Base-by-base conservation (phyloP, 2,888 invertebrate genomes). In the Epirrita christyi region DNA sequence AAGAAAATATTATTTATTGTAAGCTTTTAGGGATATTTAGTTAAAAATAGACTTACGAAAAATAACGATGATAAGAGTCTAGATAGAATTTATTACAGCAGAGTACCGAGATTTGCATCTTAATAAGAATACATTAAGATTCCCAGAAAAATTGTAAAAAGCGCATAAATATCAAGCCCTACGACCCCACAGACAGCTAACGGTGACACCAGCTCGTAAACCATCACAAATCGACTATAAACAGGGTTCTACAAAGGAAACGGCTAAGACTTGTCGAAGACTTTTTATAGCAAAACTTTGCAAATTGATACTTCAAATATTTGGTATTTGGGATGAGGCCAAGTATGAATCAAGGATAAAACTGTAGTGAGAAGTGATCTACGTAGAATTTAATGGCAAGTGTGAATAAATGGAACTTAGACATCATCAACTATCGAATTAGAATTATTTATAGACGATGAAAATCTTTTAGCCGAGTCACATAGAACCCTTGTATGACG, bases 241-340 rank as follows among this genome's bases (percentile, higher is more conserved):
- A 57, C 50, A 47, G 54, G 41, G 54, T 37, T 40, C 46, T 46
- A 52, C 61, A 69, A 62, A 58, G 49, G 55, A 63, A 66, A 66
- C 60, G 61, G 38, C 61, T 44, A 59, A 55, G 61, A 66, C 67
- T 49, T 52, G 54, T 34, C 58, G 61, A 65, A 57, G 55, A 62
- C 48, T 66, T 74, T 76, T 79, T 76, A 78, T 71, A 62, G 59
- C 52, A 29, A 66, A 78, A 78, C 66, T 78, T 76, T 27, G 55
- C 44, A 66, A 75, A 76, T 72, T 66, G 71, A 67, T 71, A 61
- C 61, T 66, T 59, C 41, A 55, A 21, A 54, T 57, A 34, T 70
- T 75, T 72, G 73, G 71, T 29, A 29, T 54, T 59, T 64, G 64
- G 56, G 43, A 55, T 47, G 34, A 56, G 13, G 51, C 61, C 59